Base-by-base conservation (phyloP, 92 coral and sea anemone genomes). In the Epizoanthus ramosus region DNA sequence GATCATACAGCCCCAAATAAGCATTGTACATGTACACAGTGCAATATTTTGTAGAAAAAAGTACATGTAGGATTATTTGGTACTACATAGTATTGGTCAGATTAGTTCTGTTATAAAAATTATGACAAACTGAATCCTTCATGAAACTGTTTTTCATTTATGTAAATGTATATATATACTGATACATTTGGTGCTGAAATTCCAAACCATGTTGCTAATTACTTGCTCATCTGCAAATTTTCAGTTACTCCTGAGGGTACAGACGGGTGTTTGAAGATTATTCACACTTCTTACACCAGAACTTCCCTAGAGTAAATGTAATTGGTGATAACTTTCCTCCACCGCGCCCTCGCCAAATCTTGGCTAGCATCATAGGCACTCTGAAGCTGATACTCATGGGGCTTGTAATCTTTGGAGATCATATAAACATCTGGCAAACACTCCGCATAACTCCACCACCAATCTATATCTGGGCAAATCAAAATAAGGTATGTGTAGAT, bases 171-270 rank as follows among this genome's bases (percentile, higher is more conserved):
- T 10, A 50, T 50, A 13, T 50, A 50, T 47, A 10, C 8, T 7
- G 1, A 0, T 47, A 47, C 13, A 47, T 50, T 50, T 50, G 54
- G 3, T 50, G 14, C 15, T 50, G 14, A 50, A 50, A 50, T 50
- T 50, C 54, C 54, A 6, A 50, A 13, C 9, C 54, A 50, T 50
- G 54, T 50, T 50, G 54, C 54, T 50, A 50, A 81, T 70, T 57
- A 71, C 18, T 19, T 83, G 3, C 22, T 56, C 12, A 23, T n/a
- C 56, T 47, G 10, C 66, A 37, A 18, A 63, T n/a, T 74, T 91
- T 31, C 89, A 96, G 99, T 68, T 96, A 94, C 71, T 96, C 99
- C 91, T 96, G 99, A 96, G 99, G 99, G 65, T 96, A 96, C 92
- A 83, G 87, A 58, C 86, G 90, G 98, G 99, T 93, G 99, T 96